Evolutionary conservation across 2,113 vertebrate species (phyloP), one percentile per base, ranked within the genome.

Genomic region (Takifugu bimaculatus): DNA sequence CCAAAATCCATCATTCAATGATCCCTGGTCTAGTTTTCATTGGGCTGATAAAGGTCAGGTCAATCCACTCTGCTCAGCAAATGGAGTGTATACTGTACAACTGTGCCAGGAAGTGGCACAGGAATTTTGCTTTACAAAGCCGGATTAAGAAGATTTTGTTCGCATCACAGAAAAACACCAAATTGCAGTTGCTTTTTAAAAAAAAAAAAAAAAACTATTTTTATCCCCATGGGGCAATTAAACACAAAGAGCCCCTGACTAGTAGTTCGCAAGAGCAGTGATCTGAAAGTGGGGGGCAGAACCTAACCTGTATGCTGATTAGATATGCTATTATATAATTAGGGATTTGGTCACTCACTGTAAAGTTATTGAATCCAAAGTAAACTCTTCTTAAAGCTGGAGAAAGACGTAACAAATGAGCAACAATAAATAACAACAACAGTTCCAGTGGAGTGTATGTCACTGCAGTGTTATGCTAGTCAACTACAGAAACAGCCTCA

Each of bases 111-210:
- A 56, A 60, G 53, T n/a, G 56, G 70, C 14, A 65, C 45, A 50
- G 67, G 79, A 72, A 72, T 74, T 80, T 85, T 42, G 56, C 50
- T 64, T 70, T 64, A 65, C 66, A 86, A 86, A 89, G 85, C 83
- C 84, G 13, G 85, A 75, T 88, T 82, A 85, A 70, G 44, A 61
- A 78, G 72, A 80, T 83, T 82, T 81, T 68, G 56, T 78, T 59
- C 54, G 68, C 72, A 82, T 78, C 61, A 78, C 58, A 70, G 63
- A 60, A 68, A 71, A 76, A 80, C 70, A 81, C 77, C 64, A 75
- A 81, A 85, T 82, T 63, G 71, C 51, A 65, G 77, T 20, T 20
- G 71, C 72, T 80, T 65, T 20, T 20, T 20, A 20, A 20, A 20
- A 20, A 20, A 20, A 20, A n/a, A n/a, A n/a, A 20, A 20, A 1